Percentiles rank a stretch among this genome's conserved stretches.
phyloP scores from a whole-genome alignment of 2,113 vertebrate species.

The Mormoops blainvillei region DNA sequence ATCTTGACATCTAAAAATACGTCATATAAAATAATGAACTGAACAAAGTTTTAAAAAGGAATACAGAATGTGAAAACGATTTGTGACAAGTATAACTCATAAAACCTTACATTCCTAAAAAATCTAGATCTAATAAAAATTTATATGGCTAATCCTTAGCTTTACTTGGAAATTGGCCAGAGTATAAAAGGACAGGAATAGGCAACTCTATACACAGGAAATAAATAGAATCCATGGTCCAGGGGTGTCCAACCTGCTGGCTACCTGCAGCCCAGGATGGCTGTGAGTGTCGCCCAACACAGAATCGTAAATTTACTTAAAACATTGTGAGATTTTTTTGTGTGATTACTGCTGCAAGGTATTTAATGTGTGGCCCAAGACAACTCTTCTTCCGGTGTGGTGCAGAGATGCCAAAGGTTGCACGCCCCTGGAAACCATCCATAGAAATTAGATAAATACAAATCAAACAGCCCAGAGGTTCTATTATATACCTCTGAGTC shows the following conservation, averaged over 20 bases:
- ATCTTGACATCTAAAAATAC: constrained; percentile 11
- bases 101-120: background rate
- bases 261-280: no score
- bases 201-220: background rate
- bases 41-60: constrained; percentile 22
- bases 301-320: no score
- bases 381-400: no score
- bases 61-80: constrained; percentile 18
- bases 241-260: no score
- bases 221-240: background rate
- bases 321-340: no score
- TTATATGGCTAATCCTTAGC: background rate
- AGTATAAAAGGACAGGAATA: background rate
- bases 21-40: constrained; percentile 16
- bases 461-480: background rate
- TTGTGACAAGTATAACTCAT: background rate
- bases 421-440: no score
- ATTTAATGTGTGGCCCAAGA: no score
- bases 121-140: background rate
- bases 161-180: background rate
- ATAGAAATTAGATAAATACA: background rate
- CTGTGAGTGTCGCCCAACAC: no score
- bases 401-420: no score
- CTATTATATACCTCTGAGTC: background rate
- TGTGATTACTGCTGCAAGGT: no score